Base-by-base conservation (phyloP, 2,888 invertebrate species). In the Chymomyza fuscimana region DNA sequence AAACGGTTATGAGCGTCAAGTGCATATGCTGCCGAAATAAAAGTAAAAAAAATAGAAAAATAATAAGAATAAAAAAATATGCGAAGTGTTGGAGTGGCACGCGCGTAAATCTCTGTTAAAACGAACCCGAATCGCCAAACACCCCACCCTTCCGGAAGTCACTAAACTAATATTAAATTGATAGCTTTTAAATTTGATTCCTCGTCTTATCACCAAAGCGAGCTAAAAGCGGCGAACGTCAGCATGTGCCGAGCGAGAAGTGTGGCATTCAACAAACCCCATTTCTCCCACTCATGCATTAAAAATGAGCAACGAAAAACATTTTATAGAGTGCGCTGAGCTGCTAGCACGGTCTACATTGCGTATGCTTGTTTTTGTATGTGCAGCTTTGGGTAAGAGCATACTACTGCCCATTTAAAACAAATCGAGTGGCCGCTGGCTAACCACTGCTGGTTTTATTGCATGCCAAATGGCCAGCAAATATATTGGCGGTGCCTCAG, bases 141-240 rank as follows among this genome's bases (percentile, higher is more conserved):
- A 12, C 65, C 73, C 66, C 74, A 69, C 77, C 66, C 66, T 65
- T 60, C 46, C 54, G 52, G 50, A 56, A 72, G 76, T 84, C 82
- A 82, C 85, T 63, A 56, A 80, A 77, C 78, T 86, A 85, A 86
- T 87, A 87, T 88, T 85, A 82, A 83, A 89, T 89, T 89, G 89
- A 89, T 89, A 87, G 89, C 89, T 89, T 89, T 89, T 87, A 89
- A 89, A 89, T 89, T 89, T 89, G 89, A 89, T 89, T 89, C 82
- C 86, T 79, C 82, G 82, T 84, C 89, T 86, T 89, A 89, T 86
- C 88, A 81, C 79, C 79, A 70, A 78, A 76, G 73, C 79, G 82
- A 73, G 65, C 67, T 56, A 74, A 56, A 74, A 74, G 36, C 32
- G 15, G 74, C 69, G 77, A 16, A 51, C 25, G 25, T 25, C 4